These are phyloP conservation scores for Manis javanica DNA, from an alignment of 2,797 vertebrate species.

Conservation along the genomic window DNA sequence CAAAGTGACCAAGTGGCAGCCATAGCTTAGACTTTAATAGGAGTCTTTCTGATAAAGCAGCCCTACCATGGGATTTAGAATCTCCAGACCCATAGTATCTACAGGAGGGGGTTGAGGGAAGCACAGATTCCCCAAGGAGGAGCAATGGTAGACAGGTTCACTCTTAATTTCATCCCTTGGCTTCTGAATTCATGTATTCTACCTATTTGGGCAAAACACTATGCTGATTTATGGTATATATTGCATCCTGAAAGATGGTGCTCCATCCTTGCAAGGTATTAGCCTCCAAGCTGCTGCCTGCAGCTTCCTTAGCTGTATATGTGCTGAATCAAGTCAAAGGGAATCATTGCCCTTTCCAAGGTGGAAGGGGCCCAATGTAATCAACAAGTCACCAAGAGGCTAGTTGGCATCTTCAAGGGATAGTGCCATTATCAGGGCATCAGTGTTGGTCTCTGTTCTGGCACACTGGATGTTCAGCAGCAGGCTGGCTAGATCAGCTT, in stretches of 20 bases:
- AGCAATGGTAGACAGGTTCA: background rate
- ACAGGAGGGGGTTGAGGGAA: background rate
- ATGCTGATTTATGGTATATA: background rate
- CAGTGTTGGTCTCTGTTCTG: background rate
- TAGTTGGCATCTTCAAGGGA: background rate
- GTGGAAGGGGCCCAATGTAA: background rate
- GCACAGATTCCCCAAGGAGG: background rate
- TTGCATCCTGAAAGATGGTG: background rate
- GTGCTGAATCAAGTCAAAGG: background rate
- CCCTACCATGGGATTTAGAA: background rate
- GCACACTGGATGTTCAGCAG: background rate
- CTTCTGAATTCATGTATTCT: background rate
- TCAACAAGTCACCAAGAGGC: background rate
- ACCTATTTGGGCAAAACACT: background rate
- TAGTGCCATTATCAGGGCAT: background rate
- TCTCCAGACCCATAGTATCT: background rate
- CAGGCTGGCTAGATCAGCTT: background rate
- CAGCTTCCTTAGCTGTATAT: background rate
- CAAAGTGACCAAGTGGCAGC: background rate
- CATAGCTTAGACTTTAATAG: background rate
- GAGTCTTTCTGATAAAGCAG: background rate
- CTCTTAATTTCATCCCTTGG: background rate
- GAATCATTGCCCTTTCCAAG: background rate
- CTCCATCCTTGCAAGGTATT: background rate
- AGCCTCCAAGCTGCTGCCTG: background rate